These are phyloP conservation scores for Aricia agestis DNA, from an alignment of 1,140 invertebrate genomes.

Conservation along the genomic window DNA sequence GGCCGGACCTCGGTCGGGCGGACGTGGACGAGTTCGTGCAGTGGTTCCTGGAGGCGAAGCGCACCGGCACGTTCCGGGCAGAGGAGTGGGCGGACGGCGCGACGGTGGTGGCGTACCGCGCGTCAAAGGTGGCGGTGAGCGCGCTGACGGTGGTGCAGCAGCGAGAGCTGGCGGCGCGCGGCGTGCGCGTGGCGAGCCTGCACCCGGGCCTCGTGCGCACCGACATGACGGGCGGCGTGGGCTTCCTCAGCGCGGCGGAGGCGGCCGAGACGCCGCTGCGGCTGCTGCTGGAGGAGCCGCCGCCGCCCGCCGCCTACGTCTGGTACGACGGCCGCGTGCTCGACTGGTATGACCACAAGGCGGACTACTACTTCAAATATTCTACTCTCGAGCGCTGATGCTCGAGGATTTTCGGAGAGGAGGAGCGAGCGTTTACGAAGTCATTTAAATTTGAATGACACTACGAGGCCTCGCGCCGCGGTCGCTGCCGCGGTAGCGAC, in stretches of 20 bases:
- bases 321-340: conserved; percentile 59
- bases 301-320: conserved; percentile 60
- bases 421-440: too few species aligned
- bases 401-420: too few species aligned
- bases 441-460: too few species aligned
- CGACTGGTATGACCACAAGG: conserved; percentile 59
- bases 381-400: conserved; percentile 1
- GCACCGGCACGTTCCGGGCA: conserved; percentile 56
- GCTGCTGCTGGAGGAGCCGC: conserved; percentile 52
- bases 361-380: conserved; percentile 48
- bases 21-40: conserved; percentile 79
- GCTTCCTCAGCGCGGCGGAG: conserved; percentile 79
- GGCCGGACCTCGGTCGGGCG: conserved; percentile 74
- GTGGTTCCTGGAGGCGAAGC: conserved; percentile 78
- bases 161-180: conserved; percentile 73
- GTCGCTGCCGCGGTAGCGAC: too few species aligned
- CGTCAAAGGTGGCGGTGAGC: conserved; percentile 83
- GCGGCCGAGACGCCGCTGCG: conserved; percentile 70
- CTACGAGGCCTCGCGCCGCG: too few species aligned
- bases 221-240: conserved; percentile 82
- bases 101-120: conserved; percentile 77
- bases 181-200: conserved; percentile 81
- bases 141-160: conserved; percentile 81
- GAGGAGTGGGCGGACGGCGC: conserved; percentile 71
- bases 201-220: conserved; percentile 83